These are phyloP conservation scores for Lophotis ruficrista DNA, from an alignment of 2,113 vertebrate species.

Conservation along the genomic window DNA sequence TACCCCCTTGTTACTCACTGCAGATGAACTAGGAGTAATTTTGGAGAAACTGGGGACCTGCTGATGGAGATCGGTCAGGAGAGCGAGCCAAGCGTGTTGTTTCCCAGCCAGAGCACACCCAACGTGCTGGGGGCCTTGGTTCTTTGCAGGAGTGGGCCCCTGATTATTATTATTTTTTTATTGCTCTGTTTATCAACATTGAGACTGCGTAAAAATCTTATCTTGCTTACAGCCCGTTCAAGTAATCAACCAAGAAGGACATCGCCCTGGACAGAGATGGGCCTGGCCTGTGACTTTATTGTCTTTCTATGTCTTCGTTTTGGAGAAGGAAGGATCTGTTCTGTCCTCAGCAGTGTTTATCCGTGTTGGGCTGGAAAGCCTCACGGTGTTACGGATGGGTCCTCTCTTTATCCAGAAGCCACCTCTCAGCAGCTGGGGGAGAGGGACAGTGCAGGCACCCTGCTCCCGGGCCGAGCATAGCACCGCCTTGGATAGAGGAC, in stretches of 20 bases:
- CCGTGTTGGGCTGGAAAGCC: neutral
- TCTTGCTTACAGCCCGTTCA: neutral
- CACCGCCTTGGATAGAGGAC: neutral
- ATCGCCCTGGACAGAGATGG: neutral
- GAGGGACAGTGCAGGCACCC: accelerated
- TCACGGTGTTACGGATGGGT: neutral
- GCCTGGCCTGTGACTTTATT: neutral
- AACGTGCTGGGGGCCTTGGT: accelerated
- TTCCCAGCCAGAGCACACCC: neutral
- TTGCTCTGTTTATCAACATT: neutral
- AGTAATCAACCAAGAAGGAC: neutral
- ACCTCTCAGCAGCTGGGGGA: neutral
- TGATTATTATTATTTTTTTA: neutral
- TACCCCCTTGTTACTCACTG: neutral
- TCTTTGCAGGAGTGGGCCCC: neutral
- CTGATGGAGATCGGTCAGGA: accelerated
- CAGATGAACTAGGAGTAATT: neutral
- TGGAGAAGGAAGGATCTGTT: neutral
- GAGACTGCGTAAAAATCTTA: neutral
- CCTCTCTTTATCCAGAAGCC: neutral
- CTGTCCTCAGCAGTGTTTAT: neutral
- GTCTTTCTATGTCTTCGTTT: neutral
- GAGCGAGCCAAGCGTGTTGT: accelerated
- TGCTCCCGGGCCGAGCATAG: neutral
- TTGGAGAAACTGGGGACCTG: neutral